Evolutionary conservation across 2,888 invertebrate genomes (phyloP).

Genomic region (Sinotaia quadrata): DNA sequence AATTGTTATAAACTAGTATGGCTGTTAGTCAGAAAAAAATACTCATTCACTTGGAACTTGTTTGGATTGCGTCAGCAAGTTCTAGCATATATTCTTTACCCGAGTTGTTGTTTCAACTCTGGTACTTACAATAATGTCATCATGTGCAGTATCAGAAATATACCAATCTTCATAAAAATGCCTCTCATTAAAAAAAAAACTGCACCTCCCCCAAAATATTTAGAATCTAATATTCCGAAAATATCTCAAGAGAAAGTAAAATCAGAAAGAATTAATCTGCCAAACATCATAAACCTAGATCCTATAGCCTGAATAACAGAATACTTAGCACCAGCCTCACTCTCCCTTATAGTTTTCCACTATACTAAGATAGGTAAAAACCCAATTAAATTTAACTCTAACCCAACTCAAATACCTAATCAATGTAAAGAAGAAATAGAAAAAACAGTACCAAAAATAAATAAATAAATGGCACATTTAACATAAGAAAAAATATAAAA

Average conservation of each 20-base stretch:
- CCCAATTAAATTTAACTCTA: background rate
- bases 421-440: background rate
- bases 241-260: constrained; percentile 59
- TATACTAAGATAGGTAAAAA: constrained; percentile 31
- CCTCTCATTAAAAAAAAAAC: no score
- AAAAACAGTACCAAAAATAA: constrained; percentile 8
- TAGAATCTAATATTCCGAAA: constrained; percentile 70
- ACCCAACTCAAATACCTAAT: background rate
- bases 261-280: constrained; percentile 35
- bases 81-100: no score
- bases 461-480: constrained; percentile 16
- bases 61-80: no score
- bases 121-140: no score
- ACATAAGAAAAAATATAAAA: constrained; percentile 39
- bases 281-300: constrained; percentile 51
- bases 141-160: no score
- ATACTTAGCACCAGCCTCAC: constrained; percentile 37
- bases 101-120: no score
- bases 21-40: no score
- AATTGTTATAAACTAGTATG: no score
- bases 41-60: no score
- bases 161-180: no score
- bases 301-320: background rate
- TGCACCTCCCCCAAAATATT: no score
- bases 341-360: constrained; percentile 42